Base-by-base conservation (phyloP, 2,113 vertebrate genomes). In the Perognathus longimembris region DNA sequence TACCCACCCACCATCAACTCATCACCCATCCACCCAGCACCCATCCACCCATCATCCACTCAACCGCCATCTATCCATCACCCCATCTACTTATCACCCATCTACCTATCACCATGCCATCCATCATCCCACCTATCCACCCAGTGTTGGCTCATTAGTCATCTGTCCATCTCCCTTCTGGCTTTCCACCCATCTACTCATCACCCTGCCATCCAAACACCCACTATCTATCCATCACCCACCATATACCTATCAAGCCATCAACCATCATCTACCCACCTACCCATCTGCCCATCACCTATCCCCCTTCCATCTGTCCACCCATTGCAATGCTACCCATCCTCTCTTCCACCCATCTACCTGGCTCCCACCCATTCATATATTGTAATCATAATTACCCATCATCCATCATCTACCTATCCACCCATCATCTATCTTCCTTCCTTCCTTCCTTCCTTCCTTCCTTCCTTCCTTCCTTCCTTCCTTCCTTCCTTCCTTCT, bases 401-500 rank as follows among this genome's bases (percentile, higher is more conserved):
- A 79, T 61, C 57, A 26, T 34, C 67, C 2, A 54, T 32, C 66
- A 67, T 32, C 32, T 15, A n/a, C 15, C 28, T 17, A 7, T 14
- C 34, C 32, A 57, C 21, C 32, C n/a, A 26, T 24, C 74, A 50
- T 1, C n/a, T n/a, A n/a, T 8, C 61, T 6, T 22, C 63, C 66
- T 24, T 8, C 66, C n/a, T 24, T n/a, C 28, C 64, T 8, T 42
- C 50, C 54, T 24, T 5, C 69, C 26, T 40, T 26, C 24, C 45
- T 24, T 1, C 20, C 17, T 2, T 3, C 8, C 20, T 1, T 5
- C 7, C 24, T 1, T 34, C 77, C 18, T 54, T 30, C 12, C 18
- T 5, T n/a, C 1, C 2, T 26, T n/a, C 14, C 5, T 20, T 24
- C 69, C 15, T 17, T 7, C 28, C 67, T 1, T 8, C 61, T 6